phyloP scores from a whole-genome alignment of 2,888 invertebrate genomes.

The Desoria tigrina region DNA sequence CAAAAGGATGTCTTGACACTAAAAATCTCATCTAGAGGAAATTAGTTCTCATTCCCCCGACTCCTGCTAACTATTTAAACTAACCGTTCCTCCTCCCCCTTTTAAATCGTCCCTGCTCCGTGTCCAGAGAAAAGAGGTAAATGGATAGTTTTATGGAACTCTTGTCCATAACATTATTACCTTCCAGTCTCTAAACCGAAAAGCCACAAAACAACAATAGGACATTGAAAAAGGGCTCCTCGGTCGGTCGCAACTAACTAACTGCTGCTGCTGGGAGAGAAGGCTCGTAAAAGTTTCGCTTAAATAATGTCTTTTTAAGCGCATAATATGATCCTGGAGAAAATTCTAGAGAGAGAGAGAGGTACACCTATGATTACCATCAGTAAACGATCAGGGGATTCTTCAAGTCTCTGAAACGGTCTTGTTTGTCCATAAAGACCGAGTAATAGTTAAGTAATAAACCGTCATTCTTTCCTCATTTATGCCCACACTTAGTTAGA shows the following conservation, averaged over 20 bases:
- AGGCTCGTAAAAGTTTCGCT: constrained; percentile 9
- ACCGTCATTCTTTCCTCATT: constrained; percentile 10
- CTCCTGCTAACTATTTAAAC: too few relatives aligned
- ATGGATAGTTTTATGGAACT: constrained; percentile 10
- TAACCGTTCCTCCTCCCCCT: too few relatives aligned
- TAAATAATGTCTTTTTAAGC: constrained; percentile 16
- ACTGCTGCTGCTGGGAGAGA: constrained; percentile 8
- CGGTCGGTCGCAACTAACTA: too few relatives aligned
- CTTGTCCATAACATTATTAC: constrained; percentile 9
- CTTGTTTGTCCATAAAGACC: constrained; percentile 15
- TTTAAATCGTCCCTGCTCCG: too few relatives aligned
- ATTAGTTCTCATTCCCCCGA: too few relatives aligned
- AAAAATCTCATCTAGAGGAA: too few relatives aligned
- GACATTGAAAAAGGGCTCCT: constrained; percentile 15
- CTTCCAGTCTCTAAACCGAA: constrained; percentile 3
- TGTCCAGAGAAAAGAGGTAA: too few relatives aligned
- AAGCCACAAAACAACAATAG: constrained; percentile 19
- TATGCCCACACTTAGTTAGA: constrained; percentile 11
- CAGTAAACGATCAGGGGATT: constrained; percentile 11
- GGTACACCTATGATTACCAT: constrained; percentile 18
- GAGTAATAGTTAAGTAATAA: constrained; percentile 15
- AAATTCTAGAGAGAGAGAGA: not conserved
- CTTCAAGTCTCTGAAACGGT: not conserved
- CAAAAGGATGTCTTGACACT: too few relatives aligned
- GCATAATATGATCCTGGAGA: constrained; percentile 3